Evolutionary conservation across 1,140 invertebrate genomes (phyloP).

Genomic region (Lepidurus apus): DNA sequence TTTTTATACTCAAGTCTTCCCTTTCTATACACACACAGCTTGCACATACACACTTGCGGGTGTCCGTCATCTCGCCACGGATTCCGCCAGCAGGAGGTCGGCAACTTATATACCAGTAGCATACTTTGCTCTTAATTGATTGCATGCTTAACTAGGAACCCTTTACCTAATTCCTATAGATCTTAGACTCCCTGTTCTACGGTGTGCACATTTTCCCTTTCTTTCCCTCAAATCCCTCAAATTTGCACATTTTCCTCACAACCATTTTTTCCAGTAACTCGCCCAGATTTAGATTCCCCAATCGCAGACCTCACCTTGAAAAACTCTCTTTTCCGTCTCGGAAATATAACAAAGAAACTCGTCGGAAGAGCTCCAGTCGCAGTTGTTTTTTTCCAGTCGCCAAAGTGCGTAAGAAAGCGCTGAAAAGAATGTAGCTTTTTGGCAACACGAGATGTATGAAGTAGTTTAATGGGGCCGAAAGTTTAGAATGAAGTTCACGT

Average conservation of each 20-base stretch:
- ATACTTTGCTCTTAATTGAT: slow-evolving; percentile 22
- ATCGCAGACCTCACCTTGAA: no score
- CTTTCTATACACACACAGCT: neutral
- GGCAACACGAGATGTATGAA: neutral
- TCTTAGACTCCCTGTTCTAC: no score
- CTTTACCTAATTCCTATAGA: neutral
- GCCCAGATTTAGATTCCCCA: no score
- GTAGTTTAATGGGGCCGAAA: neutral
- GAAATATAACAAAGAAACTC: no score
- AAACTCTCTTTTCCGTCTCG: no score
- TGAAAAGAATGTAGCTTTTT: neutral
- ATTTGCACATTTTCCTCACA: no score
- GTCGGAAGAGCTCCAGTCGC: neutral
- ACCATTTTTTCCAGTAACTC: no score
- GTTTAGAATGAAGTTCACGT: neutral
- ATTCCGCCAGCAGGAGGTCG: slow-evolving; percentile 16
- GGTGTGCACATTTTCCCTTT: no score
- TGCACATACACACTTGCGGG: slow-evolving; percentile 20
- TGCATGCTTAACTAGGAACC: neutral
- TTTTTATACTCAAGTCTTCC: neutral
- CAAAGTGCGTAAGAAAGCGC: no score
- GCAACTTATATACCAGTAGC: slow-evolving; percentile 16
- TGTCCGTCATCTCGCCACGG: slow-evolving; percentile 20
- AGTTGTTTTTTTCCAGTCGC: no score
- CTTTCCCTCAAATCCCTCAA: no score